Conservation (phyloP, 1,140 invertebrate genomes). For the Papilio glaucus region DNA sequence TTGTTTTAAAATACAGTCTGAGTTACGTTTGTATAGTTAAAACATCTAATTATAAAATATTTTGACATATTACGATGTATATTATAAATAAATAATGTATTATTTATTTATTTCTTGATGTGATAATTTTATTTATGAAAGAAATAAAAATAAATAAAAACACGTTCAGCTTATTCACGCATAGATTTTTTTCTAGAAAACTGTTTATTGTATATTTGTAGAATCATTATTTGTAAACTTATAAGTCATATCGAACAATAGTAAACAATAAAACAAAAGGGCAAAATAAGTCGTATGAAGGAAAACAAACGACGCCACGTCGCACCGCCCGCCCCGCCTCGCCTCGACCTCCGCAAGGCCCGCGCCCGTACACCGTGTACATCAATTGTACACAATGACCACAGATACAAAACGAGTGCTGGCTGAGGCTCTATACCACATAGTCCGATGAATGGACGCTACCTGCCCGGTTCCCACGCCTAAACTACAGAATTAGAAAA, state of each 20-base stretch:
- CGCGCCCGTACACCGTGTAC: background rate
- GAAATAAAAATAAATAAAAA: background rate
- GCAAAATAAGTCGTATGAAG: slow-evolving; percentile 22
- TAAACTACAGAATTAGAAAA: slow-evolving; percentile 52
- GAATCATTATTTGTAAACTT: slow-evolving; percentile 10
- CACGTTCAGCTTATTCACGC: background rate
- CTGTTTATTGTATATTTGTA: slow-evolving; percentile 1
- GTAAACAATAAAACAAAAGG: slow-evolving; percentile 30
- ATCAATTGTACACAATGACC: slow-evolving; percentile 14
- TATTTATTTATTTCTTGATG: background rate
- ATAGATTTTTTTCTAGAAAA: background rate
- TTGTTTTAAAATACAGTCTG: too few relatives aligned
- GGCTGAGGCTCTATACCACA: slow-evolving; percentile 22
- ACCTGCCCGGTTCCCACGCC: slow-evolving; percentile 73
- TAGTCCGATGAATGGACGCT: slow-evolving; percentile 41
- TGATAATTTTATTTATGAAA: background rate
- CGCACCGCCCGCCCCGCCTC: slow-evolving; percentile 25
- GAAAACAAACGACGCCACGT: slow-evolving; percentile 28
- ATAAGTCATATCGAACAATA: slow-evolving; percentile 14
- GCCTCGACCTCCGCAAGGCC: background rate
- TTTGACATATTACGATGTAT: background rate
- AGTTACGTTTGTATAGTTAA: too few relatives aligned
- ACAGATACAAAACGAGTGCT: slow-evolving; percentile 11
- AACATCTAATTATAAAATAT: too few relatives aligned
- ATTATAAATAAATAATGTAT: background rate